A percentile compares a stretch with the other conserved stretches of the same genome.
Conservation (phyloP, 2,113 vertebrate species). For the Phyllostomus discolor region DNA sequence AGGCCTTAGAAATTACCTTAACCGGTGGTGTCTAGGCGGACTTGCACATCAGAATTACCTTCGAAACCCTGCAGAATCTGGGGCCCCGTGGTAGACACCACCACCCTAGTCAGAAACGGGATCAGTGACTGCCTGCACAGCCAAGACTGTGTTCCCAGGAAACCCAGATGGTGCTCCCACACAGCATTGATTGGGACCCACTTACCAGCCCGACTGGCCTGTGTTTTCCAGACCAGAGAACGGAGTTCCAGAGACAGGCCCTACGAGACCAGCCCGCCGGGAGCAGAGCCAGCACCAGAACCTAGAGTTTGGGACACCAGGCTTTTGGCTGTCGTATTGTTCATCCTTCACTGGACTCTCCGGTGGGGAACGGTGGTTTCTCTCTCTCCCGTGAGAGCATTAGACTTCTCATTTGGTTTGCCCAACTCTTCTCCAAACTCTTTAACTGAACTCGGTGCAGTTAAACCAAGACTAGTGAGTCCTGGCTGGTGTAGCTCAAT, state of each 20-base stretch:
- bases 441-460: neutral
- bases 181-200: neutral
- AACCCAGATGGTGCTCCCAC: neutral
- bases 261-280: neutral
- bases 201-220: neutral
- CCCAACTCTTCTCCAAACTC: neutral
- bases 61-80: neutral
- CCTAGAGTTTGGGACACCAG: neutral
- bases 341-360: neutral
- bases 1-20: neutral
- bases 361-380: neutral
- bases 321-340: neutral
- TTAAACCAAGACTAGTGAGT: neutral
- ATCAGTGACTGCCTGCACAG: neutral
- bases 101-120: neutral
- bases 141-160: neutral
- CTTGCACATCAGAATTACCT: neutral
- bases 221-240: neutral
- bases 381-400: neutral
- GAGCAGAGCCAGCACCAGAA: neutral
- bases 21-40: neutral
- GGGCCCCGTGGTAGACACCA: neutral
- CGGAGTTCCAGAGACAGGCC: neutral
- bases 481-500: no score
- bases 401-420: neutral